Percentiles rank a stretch among this genome's conserved stretches.
Conservation (phyloP, 2,113 vertebrate species). For the Gorsachius goisagi region DNA sequence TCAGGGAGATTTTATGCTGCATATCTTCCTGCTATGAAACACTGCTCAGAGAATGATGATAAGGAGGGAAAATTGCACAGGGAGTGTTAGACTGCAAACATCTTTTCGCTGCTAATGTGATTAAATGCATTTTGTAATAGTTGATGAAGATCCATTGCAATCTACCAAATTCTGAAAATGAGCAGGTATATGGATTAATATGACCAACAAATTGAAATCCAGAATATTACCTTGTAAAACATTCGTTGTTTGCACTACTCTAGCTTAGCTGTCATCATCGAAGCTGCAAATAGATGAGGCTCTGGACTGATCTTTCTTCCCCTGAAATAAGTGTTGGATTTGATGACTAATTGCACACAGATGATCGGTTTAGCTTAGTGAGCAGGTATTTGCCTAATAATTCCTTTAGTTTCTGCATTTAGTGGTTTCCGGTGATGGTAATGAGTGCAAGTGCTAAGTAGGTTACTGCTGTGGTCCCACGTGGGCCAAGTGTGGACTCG, state of each 20-base stretch:
- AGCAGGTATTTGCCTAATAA: not conserved
- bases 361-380: not conserved
- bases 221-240: not conserved
- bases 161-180: not conserved
- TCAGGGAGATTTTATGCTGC: constrained; percentile 32
- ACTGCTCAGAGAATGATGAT: constrained; percentile 2
- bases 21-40: constrained; percentile 7
- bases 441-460: not conserved
- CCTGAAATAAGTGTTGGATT: not conserved
- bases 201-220: not conserved
- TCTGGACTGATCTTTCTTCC: not conserved
- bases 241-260: not conserved
- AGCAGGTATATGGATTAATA: not conserved
- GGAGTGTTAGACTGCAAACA: not conserved
- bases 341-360: not conserved
- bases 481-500: accelerated
- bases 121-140: not conserved
- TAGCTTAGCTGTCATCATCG: not conserved
- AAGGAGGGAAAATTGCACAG: not conserved
- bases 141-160: not conserved
- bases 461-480: not conserved
- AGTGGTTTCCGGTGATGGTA: not conserved
- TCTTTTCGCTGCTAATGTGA: constrained; percentile 13
- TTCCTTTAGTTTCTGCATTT: not conserved
- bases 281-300: not conserved